phyloP scores from a whole-genome alignment of 2,113 vertebrate species.

The Nibea albiflora region DNA sequence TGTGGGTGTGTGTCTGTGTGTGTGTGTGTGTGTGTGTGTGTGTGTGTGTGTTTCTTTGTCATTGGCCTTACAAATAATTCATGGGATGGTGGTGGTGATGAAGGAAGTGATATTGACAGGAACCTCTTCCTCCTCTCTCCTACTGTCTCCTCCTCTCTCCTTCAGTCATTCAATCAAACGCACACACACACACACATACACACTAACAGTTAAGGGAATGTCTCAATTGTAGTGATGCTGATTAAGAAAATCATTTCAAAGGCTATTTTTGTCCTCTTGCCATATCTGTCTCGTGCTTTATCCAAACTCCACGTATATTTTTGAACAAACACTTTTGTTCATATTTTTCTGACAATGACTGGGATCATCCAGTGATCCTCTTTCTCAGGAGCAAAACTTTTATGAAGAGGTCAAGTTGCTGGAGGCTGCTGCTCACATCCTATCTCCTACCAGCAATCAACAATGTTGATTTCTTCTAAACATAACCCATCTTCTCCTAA shows the following conservation, averaged over 20 bases:
- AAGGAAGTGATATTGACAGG: slow-evolving; percentile 76
- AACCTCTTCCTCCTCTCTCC: slow-evolving; percentile 72
- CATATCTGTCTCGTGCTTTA: not conserved
- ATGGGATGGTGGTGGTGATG: slow-evolving; percentile 48
- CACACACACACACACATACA: slow-evolving; percentile 8
- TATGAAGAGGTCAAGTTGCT: not conserved
- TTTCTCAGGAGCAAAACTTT: not conserved
- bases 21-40: slow-evolving; percentile 19
- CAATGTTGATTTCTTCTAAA: too few relatives aligned
- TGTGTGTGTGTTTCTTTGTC: slow-evolving; percentile 58
- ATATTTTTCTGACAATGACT: not conserved
- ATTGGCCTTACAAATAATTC: slow-evolving; percentile 68
- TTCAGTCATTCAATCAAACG: slow-evolving; percentile 62
- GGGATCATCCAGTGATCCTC: not conserved
- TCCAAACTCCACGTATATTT: not conserved
- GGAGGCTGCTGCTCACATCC: not conserved
- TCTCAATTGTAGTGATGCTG: slow-evolving; percentile 28
- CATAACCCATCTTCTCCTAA: not conserved
- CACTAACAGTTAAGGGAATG: slow-evolving; percentile 6
- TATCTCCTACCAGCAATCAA: not conserved
- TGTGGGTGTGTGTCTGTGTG: slow-evolving; percentile 25
- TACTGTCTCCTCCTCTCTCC: slow-evolving; percentile 73
- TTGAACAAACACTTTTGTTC: not conserved
- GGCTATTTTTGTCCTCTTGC: not conserved
- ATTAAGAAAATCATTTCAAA: slow-evolving; percentile 35